phyloP scores from a whole-genome alignment of 2,113 vertebrate genomes.

The Triplophysa tibetana region DNA sequence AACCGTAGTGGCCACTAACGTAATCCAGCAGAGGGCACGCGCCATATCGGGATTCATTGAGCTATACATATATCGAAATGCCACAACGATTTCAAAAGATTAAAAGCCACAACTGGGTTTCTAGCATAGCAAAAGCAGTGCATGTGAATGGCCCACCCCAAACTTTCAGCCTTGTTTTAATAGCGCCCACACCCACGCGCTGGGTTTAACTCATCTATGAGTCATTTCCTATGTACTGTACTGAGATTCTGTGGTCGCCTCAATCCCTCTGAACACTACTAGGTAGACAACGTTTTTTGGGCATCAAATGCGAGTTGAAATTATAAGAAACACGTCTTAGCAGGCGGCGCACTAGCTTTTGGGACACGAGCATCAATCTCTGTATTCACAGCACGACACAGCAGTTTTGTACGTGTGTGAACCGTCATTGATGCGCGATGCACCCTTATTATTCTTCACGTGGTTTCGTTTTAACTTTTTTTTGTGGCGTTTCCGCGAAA shows the following conservation, averaged over 20 bases:
- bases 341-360: not conserved
- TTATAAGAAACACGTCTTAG: not conserved
- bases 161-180: constrained; percentile 76
- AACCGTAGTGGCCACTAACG: constrained; percentile 61
- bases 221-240: constrained; percentile 78
- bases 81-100: constrained; percentile 64
- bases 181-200: constrained; percentile 76
- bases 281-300: not conserved
- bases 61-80: constrained; percentile 57
- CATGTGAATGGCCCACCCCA: constrained; percentile 75
- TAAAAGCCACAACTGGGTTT: constrained; percentile 62
- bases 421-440: not conserved
- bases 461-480: constrained; percentile 22
- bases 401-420: no score
- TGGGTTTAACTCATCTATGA: constrained; percentile 71
- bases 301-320: not conserved
- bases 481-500: not conserved
- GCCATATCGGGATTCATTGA: constrained; percentile 66
- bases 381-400: constrained; percentile 12
- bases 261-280: constrained; percentile 25
- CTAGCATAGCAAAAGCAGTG: constrained; percentile 66
- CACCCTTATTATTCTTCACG: not conserved
- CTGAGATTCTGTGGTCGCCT: constrained; percentile 59
- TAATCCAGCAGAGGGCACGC: constrained; percentile 64
- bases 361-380: not conserved